A percentile compares a stretch with the other conserved stretches of the same genome.
Evolutionary conservation across 1,140 invertebrate species (phyloP).

Genomic region (Onthophagus taurus): DNA sequence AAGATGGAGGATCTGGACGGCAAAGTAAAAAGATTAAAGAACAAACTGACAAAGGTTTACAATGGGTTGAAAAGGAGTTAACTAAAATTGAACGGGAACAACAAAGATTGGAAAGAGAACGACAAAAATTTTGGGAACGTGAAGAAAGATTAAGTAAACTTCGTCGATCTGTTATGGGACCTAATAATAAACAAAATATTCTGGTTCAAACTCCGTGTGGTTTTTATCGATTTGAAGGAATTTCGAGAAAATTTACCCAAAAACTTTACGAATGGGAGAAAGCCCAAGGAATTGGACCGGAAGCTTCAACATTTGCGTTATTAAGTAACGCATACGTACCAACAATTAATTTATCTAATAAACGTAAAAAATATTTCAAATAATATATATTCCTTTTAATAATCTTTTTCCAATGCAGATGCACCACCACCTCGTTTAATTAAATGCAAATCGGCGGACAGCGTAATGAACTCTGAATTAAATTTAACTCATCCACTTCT

Average conservation of each 20-base stretch:
- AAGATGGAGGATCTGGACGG: constrained; percentile 30
- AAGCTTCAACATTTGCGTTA: constrained; percentile 69
- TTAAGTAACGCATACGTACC: constrained; percentile 49
- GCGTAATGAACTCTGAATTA: constrained; percentile 9
- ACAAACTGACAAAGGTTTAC: constrained; percentile 39
- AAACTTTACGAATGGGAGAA: constrained; percentile 89
- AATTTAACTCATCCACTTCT: constrained; percentile 26
- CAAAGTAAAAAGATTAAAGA: constrained; percentile 26
- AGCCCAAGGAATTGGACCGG: constrained; percentile 66
- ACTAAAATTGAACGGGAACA: constrained; percentile 54
- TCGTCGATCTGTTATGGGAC: constrained; percentile 44
- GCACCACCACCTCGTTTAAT: background rate
- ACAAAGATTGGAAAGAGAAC: constrained; percentile 49
- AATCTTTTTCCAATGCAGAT: background rate
- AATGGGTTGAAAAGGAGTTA: constrained; percentile 49
- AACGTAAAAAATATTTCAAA: background rate
- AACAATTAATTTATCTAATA: constrained; percentile 1
- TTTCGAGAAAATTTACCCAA: constrained; percentile 76
- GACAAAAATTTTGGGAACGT: constrained; percentile 50
- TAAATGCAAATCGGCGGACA: constrained; percentile 10
- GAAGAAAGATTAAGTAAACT: constrained; percentile 54
- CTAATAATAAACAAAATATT: constrained; percentile 57
- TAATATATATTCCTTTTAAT: background rate
- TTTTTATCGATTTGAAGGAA: constrained; percentile 74
- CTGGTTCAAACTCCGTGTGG: constrained; percentile 71